Base-by-base conservation (phyloP, 2,888 invertebrate genomes). In the Eristalinus aeneus region DNA sequence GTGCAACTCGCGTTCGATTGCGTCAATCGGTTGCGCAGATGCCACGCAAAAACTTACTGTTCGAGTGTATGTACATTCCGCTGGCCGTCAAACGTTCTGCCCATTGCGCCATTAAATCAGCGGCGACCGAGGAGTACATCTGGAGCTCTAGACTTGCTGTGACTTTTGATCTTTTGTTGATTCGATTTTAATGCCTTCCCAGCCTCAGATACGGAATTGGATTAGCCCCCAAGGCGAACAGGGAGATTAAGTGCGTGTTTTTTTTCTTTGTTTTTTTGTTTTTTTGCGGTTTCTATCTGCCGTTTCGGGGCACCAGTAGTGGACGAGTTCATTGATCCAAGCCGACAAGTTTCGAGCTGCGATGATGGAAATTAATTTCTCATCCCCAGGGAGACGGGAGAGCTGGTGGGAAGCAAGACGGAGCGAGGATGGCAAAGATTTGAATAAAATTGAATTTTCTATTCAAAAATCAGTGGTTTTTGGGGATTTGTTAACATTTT, bases 151-250 rank as follows among this genome's bases (percentile, higher is more conserved):
- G 46, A 16, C 16, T 16, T 16, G 46, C 32, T 16, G 16, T 74
- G 36, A 58, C 36, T 65, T 75, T 65, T 75, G 74, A 75, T 75
- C 65, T 74, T 31, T 39, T 6, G 39, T 67, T 58, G 67, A 75
- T 75, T 60, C 58, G 4, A 75, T 10, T 75, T 60, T 32, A 60
- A 75, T 75, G 46, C 46, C n/a, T 65, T 32, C 32, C 31, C 27
- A 32, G 32, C 61, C 61, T 12, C 61, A 61, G 27, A 61, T 20
- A 11, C 31, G 4, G 61, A 46, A 46, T 46, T 16, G 46, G 46
- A 46, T 46, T 46, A 46, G 46, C 46, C 46, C 46, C 46, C 46
- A 46, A 16, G 46, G 46, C 46, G 8, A 46, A 5, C 46, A n/a
- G 8, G n/a, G 46, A 46, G 46, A 46, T 46, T 46, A 46, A 16